These are phyloP conservation scores for Ceuthmochares aereus DNA, from an alignment of 2,113 vertebrate species.

Conservation along the genomic window DNA sequence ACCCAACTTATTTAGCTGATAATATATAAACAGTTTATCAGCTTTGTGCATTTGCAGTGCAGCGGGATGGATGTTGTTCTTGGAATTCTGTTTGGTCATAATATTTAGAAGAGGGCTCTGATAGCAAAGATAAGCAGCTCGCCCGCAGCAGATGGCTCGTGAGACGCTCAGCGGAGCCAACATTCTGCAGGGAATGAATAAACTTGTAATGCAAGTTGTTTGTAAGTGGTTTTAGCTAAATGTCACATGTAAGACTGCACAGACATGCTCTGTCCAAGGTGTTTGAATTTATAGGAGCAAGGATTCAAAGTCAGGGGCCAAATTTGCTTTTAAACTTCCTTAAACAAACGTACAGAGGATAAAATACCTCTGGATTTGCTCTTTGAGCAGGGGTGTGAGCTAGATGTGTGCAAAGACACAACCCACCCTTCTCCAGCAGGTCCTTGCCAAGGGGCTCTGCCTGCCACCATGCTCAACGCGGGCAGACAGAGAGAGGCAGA, in stretches of 20 bases:
- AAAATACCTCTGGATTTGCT: conserved; percentile 57
- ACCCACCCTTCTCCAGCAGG: background rate
- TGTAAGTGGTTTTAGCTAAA: conserved; percentile 74
- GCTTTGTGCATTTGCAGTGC: conserved; percentile 78
- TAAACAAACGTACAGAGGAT: conserved; percentile 58
- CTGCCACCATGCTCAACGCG: background rate
- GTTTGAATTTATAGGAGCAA: conserved; percentile 72
- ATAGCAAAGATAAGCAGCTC: conserved; percentile 78
- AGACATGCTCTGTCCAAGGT: conserved; percentile 73
- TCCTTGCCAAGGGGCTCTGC: background rate
- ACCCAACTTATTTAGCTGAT: conserved; percentile 73
- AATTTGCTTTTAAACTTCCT: conserved; percentile 82
- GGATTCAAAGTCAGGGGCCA: conserved; percentile 78
- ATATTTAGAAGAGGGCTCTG: conserved; percentile 83
- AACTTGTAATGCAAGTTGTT: conserved; percentile 68
- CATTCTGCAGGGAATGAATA: conserved; percentile 74
- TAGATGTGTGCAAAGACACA: background rate
- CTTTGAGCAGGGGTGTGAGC: conserved; percentile 6
- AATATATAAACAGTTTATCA: conserved; percentile 78
- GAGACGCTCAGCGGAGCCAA: conserved; percentile 66
- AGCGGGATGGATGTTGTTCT: conserved; percentile 77
- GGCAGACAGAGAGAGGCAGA: background rate
- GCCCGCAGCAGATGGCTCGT: conserved; percentile 76
- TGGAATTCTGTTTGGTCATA: conserved; percentile 79
- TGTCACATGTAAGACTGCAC: conserved; percentile 75